Base-by-base conservation (phyloP, 1,140 invertebrate species). In the Vollenhovia emeryi region DNA sequence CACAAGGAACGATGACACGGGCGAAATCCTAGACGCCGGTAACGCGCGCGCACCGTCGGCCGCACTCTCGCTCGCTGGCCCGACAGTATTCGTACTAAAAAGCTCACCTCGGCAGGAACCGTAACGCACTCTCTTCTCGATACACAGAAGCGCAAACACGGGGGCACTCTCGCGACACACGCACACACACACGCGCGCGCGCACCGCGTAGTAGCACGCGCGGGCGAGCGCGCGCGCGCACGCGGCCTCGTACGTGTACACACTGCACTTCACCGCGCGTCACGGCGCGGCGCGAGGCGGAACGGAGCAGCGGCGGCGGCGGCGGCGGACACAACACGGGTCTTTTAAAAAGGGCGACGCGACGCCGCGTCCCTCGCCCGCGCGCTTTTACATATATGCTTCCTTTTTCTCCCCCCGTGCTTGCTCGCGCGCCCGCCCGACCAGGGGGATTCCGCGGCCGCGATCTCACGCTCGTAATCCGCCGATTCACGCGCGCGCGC, bases 31-130 rank as follows among this genome's bases (percentile, higher is more conserved):
- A 74, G 82, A 79, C 71, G 73, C 87, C 87, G 87, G 87, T 62
- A 85, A 24, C 62, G 36, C 62, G 62, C 87, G 75, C 79, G 73
- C 80, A 71, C n/a, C 73, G 73, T 75, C 80, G 74, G 57, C 83
- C 57, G 48, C 82, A 85, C 86, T 88, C 83, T 48, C 78, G 68
- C 85, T 88, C 79, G 76, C 85, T 86, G 52, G 55, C 74, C 74
- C 86, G 80, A 48, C 43, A 75, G 73, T 88, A 80, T 59, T 64
- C 73, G 82, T 88, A 85, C 74, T 88, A 75, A 84, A 82, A 82
- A 71, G 78, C 78, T 71, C 78, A 82, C 78, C 78, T 82, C 78
- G 71, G 62, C n/a, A 55, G 50, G 55, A 85, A 80, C 64, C 82
- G 69, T 71, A 80, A 74, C 57, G 50, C 66, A 85, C 74, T 50